A percentile compares a stretch with the other conserved stretches of the same genome.
Evolutionary conservation across 2,888 invertebrate genomes (phyloP).

Genomic region (Amiota mariae): DNA sequence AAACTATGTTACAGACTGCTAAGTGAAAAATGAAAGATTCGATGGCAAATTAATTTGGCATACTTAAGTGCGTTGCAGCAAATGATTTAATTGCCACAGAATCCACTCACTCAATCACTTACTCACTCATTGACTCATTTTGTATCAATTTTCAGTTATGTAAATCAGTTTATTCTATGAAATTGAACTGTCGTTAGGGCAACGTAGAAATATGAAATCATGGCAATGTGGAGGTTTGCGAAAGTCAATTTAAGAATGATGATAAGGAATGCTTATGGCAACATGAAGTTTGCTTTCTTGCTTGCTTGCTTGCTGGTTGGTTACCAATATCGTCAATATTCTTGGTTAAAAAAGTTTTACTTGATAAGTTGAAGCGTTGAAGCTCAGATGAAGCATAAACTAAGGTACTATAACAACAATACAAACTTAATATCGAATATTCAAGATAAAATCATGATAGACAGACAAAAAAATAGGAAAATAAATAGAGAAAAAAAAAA

Average conservation of each 20-base stretch:
- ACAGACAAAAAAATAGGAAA: neutral
- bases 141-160: constrained; percentile 8
- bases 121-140: neutral
- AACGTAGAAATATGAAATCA: too few species aligned
- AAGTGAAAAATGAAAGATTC: too few species aligned
- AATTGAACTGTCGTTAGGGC: neutral
- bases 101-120: neutral
- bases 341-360: neutral
- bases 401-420: neutral
- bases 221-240: neutral
- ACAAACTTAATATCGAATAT: too few species aligned
- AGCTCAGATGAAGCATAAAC: neutral
- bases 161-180: neutral
- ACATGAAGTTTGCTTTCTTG: neutral
- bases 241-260: too few species aligned
- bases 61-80: neutral
- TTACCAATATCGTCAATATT: neutral
- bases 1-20: too few species aligned
- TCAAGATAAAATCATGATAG: neutral
- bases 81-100: neutral
- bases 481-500: neutral
- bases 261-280: neutral
- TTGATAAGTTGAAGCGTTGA: neutral
- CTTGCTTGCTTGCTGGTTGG: constrained; percentile 6
- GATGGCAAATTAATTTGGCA: too few species aligned